These are phyloP conservation scores for Thalpophila matura DNA, from an alignment of 2,888 invertebrate genomes.

Conservation along the genomic window DNA sequence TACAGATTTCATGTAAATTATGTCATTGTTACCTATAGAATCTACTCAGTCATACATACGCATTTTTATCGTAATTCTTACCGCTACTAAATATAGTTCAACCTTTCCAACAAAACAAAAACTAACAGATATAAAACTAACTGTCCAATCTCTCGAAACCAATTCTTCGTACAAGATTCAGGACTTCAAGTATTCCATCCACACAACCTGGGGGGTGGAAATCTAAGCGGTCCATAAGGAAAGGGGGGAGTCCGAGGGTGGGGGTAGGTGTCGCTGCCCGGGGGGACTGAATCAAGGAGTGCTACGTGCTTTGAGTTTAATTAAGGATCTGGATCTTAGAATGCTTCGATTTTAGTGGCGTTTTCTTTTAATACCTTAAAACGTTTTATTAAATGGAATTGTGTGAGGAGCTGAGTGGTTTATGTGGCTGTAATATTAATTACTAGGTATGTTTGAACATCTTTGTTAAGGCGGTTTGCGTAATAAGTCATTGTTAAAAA, in stretches of 20 bases:
- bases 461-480: conserved; percentile 3
- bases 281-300: conserved; percentile 90
- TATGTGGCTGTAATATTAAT: conserved; percentile 53
- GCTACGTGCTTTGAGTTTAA: conserved; percentile 89
- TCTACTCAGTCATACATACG: neutral
- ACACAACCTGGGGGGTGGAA: conserved; percentile 88
- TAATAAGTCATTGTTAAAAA: neutral
- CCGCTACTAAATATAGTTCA: neutral
- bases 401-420: conserved; percentile 54
- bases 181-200: conserved; percentile 88
- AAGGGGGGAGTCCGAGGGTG: conserved; percentile 73
- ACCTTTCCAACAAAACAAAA: conserved; percentile 60
- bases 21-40: neutral
- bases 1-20: conserved; percentile 6
- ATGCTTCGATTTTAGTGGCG: conserved; percentile 89
- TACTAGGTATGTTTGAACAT: neutral
- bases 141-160: conserved; percentile 87
- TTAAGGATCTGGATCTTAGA: conserved; percentile 87
- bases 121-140: conserved; percentile 78
- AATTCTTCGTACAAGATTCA: conserved; percentile 89
- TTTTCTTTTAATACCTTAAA: conserved; percentile 84
- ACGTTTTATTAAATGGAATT: conserved; percentile 65
- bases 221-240: conserved; percentile 91
- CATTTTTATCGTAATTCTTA: neutral
- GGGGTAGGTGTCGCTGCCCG: conserved; percentile 73